Conservation (phyloP, 2,797 vertebrate species). For the Phaenicophaeus curvirostris region DNA sequence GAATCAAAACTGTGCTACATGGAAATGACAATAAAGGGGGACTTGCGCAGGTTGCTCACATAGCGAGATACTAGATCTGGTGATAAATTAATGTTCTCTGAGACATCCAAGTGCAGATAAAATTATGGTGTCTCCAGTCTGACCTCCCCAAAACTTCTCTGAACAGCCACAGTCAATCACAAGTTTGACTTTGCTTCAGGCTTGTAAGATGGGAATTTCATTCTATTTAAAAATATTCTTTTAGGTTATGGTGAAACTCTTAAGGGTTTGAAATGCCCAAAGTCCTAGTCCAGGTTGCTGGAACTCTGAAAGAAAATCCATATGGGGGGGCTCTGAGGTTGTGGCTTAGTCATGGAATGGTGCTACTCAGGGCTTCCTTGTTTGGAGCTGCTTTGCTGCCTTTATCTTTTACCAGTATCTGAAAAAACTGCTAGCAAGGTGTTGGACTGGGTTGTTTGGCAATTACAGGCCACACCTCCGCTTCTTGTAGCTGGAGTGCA, state of each 20-base stretch:
- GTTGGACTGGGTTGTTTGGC: not conserved
- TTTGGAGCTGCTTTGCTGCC: not conserved
- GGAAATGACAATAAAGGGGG: not conserved
- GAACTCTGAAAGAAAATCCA: not conserved
- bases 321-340: not conserved
- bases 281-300: not conserved
- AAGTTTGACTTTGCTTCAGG: not conserved
- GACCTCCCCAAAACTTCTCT: not conserved
- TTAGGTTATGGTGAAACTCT: not conserved
- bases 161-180: not conserved
- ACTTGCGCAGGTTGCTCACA: rapidly evolving
- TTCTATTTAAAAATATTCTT: not conserved
- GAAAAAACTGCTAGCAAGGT: not conserved
- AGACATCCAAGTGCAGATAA: not conserved
- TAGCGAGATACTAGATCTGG: rapidly evolving
- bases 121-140: rapidly evolving
- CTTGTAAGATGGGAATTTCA: not conserved
- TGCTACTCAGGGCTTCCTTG: not conserved
- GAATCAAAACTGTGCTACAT: not conserved
- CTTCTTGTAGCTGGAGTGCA: not conserved
- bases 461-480: not conserved
- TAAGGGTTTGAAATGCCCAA: rapidly evolving
- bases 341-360: rapidly evolving
- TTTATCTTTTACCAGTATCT: not conserved
- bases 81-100: not conserved